Conservation (phyloP, 2,113 vertebrate genomes). For the Tringa solitaria region DNA sequence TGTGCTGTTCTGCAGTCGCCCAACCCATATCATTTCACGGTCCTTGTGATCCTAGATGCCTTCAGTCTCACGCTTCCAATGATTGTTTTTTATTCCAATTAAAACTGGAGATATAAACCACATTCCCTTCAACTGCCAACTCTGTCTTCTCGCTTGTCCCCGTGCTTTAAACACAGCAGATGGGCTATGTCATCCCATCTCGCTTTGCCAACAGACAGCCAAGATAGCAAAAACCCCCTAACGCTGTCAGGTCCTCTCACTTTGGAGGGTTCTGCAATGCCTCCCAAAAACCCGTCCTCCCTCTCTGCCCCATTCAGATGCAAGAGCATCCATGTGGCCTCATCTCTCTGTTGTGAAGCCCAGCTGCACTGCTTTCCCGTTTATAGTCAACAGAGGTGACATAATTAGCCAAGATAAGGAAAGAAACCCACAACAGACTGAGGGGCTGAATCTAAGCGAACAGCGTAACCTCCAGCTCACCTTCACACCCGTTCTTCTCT, state of each 20-base stretch:
- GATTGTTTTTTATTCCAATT: neutral
- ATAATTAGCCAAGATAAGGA: neutral
- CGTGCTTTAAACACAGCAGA: neutral
- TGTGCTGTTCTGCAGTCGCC: neutral
- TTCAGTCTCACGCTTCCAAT: neutral
- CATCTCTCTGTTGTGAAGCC: fast-evolving
- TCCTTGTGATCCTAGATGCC: neutral
- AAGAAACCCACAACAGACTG: neutral
- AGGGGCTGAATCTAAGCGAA: neutral
- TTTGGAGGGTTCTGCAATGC: neutral
- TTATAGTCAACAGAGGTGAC: neutral
- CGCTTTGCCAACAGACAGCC: neutral
- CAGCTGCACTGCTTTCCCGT: neutral
- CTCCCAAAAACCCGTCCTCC: neutral
- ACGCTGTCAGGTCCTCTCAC: neutral
- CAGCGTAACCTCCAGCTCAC: neutral
- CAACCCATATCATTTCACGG: neutral
- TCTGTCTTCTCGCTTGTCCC: neutral
- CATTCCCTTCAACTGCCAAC: neutral
- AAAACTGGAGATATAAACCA: neutral
- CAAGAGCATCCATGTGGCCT: neutral
- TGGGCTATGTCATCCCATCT: neutral
- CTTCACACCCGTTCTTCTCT: neutral
- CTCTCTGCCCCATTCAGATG: neutral
- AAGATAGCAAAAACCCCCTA: neutral